Evolutionary conservation across 2,113 vertebrate species (phyloP), one percentile per base, ranked within the genome.

Genomic region (Bucco capensis): DNA sequence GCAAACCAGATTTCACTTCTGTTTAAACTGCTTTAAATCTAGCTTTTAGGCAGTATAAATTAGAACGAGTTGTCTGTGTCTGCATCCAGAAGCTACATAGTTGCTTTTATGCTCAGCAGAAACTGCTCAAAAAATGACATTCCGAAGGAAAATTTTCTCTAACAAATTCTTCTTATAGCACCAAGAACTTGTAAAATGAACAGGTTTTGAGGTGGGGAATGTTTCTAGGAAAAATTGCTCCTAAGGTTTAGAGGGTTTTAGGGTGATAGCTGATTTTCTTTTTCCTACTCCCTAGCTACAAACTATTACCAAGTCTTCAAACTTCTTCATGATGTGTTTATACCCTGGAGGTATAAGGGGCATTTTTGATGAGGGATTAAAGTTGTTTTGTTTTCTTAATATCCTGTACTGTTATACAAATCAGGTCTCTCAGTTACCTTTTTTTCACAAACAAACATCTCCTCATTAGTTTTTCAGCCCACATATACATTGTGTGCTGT

Each of bases 1-100:
- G 38, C n/a, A 94, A 89, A 82, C 19, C 28, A 92, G 64, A 49
- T 79, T 85, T 87, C 35, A 73, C 23, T 89, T 91, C 82, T 57
- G 70, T 82, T 87, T 89, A 84, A 57, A 72, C 46, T 46, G 28
- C 21, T 86, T 82, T 86, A 82, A 84, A 72, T 54, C 77, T 72
- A 38, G 28, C 65, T 87, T 89, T 89, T 40, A 61, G 75, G 54
- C 57, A 35, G 17, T 27, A 51, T 78, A 37, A 83, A 38, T 76
- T 42, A 74, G 23, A 93, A 28, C 1, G 12, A 76, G 44, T 73
- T 73, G 31, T 54, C 47, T 83, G 3, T 4, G 2, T 84, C 62
- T 71, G 40, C 69, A 90, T 60, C 19, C 70, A 90, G 61, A 65
- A 88, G 35, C 54, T 62, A 67, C 53, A 28, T 44, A 69, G 81